Conservation (phyloP, 1,140 invertebrate genomes). For the Atta colombica region DNA sequence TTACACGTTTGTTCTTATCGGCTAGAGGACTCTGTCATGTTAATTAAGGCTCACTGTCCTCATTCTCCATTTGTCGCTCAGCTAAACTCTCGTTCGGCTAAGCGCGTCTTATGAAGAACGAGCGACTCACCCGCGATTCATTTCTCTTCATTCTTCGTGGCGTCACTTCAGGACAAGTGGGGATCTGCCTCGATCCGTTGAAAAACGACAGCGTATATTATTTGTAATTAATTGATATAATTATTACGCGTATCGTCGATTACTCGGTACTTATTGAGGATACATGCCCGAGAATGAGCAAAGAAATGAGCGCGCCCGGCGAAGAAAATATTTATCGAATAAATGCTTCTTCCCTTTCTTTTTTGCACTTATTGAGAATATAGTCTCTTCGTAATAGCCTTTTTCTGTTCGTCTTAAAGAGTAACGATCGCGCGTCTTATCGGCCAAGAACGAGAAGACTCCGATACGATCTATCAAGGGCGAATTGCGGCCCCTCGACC, state of each 20-base stretch:
- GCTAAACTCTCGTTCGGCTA: neutral
- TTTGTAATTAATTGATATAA: conserved; percentile 57
- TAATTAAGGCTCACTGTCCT: neutral
- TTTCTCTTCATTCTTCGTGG: conserved; percentile 33
- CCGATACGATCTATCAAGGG: conserved; percentile 5
- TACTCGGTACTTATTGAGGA: conserved; percentile 53
- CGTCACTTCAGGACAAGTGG: conserved; percentile 2
- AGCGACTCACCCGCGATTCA: conserved; percentile 23
- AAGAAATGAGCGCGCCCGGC: conserved; percentile 54
- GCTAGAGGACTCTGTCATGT: neutral
- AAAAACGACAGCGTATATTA: conserved; percentile 32
- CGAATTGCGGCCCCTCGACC: neutral
- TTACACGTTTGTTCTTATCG: neutral
- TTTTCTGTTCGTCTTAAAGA: conserved; percentile 58
- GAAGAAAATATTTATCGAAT: conserved; percentile 70
- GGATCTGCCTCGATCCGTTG: conserved; percentile 18
- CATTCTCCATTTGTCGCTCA: neutral
- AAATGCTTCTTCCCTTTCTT: conserved; percentile 44
- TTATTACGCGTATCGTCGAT: conserved; percentile 49
- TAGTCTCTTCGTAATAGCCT: conserved; percentile 27
- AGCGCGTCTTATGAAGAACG: neutral
- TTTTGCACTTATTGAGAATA: conserved; percentile 47
- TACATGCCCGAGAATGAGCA: conserved; percentile 61
- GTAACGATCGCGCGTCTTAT: conserved; percentile 58
- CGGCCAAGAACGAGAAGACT: conserved; percentile 51